Percentiles rank a stretch among this genome's conserved stretches.
Evolutionary conservation across 2,888 invertebrate species (phyloP).

Genomic region (Mongoloraphidia duomilia): DNA sequence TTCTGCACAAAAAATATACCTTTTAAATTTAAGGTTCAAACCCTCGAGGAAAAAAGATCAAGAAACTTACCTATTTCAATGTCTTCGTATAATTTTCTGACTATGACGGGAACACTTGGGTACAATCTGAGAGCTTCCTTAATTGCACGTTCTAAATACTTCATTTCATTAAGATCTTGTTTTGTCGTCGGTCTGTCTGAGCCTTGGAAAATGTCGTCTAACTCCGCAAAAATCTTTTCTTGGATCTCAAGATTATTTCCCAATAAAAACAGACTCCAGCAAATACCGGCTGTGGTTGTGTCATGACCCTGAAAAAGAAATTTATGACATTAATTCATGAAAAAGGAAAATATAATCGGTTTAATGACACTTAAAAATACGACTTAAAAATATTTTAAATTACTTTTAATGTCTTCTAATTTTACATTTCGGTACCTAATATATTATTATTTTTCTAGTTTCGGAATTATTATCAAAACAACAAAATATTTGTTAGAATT

Average conservation of each 20-base stretch:
- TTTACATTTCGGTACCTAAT: no score
- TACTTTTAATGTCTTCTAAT: no score
- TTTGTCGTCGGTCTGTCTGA: conserved; percentile 21
- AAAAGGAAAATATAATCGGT: neutral
- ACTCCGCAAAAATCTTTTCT: conserved; percentile 24
- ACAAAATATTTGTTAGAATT: no score
- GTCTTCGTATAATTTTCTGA: conserved; percentile 21
- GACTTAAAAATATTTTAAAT: no score
- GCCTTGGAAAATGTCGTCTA: conserved; percentile 22
- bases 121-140: conserved; percentile 27
- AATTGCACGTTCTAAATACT: conserved; percentile 26
- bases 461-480: no score
- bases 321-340: neutral
- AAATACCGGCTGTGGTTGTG: conserved; percentile 26
- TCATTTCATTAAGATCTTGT: conserved; percentile 24
- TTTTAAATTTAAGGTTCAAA: neutral
- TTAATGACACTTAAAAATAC: no score
- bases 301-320: conserved; percentile 25
- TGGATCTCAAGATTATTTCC: conserved; percentile 26
- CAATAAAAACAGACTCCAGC: conserved; percentile 25
- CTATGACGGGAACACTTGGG: conserved; percentile 27
- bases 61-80: conserved; percentile 20
- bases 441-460: no score
- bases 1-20: neutral
- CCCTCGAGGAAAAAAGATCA: neutral